These are phyloP conservation scores for Halictus quadricinctus DNA, from an alignment of 2,888 invertebrate species.

Conservation along the genomic window DNA sequence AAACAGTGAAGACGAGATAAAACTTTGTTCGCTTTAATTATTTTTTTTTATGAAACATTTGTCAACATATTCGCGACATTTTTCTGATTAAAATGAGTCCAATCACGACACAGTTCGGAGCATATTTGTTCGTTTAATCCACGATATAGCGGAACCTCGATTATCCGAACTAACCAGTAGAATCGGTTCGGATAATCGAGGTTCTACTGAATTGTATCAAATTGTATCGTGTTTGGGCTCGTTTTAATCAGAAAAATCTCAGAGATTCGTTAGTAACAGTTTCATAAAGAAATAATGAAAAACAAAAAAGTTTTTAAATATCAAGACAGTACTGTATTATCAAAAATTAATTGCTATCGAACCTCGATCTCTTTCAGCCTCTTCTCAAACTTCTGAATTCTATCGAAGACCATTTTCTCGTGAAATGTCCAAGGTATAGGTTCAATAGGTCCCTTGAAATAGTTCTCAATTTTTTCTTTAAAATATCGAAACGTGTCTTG, in stretches of 20 bases:
- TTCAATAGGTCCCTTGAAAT: slow-evolving; percentile 84
- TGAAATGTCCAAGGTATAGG: slow-evolving; percentile 90
- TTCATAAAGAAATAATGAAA: neutral
- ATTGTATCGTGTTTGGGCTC: neutral
- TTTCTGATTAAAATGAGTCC: neutral
- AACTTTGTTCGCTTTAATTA: neutral
- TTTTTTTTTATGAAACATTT: neutral
- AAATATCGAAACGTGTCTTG: slow-evolving; percentile 84
- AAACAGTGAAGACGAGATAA: neutral
- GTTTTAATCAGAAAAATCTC: neutral
- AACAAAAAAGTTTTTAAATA: neutral
- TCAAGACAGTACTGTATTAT: neutral
- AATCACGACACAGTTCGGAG: neutral
- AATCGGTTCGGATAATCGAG: neutral
- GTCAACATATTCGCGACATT: neutral
- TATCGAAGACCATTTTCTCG: slow-evolving; percentile 87
- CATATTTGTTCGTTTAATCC: neutral
- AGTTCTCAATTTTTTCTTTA: slow-evolving; percentile 84
- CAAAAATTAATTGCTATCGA: slow-evolving; percentile 25
- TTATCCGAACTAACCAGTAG: neutral
- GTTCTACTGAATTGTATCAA: neutral
- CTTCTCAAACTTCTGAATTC: slow-evolving; percentile 86
- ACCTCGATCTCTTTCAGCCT: slow-evolving; percentile 86
- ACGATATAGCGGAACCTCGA: too few relatives aligned
- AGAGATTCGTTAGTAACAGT: neutral